Evolutionary conservation across 2,113 vertebrate species (phyloP).

Genomic region (Centropristis striata): DNA sequence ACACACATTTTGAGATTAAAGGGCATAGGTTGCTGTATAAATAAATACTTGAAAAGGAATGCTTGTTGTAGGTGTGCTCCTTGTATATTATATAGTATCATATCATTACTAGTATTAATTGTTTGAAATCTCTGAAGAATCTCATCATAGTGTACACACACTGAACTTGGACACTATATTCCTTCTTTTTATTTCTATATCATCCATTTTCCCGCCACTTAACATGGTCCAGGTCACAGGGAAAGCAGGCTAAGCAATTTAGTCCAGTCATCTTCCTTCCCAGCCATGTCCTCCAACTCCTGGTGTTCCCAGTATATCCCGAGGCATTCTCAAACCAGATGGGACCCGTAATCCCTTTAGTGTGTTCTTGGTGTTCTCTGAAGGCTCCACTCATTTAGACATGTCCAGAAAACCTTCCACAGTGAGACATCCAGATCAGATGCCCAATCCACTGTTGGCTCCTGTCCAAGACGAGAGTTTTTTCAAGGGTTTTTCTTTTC

Average conservation of each 20-base stretch:
- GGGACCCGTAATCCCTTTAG: conserved; percentile 27
- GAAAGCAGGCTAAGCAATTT: background rate
- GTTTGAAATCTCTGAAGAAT: too few species aligned
- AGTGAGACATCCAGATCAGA: background rate
- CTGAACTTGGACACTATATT: background rate
- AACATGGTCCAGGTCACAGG: background rate
- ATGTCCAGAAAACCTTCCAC: conserved; percentile 10
- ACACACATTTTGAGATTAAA: too few species aligned
- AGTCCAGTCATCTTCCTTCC: background rate
- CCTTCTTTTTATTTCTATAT: background rate
- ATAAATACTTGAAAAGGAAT: too few species aligned
- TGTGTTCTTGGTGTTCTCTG: conserved; percentile 6
- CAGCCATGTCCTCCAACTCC: conserved; percentile 16
- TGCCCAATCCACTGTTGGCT: background rate
- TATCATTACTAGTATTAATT: too few species aligned
- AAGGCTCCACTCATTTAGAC: background rate
- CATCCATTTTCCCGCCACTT: background rate
- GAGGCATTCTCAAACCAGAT: background rate
- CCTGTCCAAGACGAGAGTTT: background rate
- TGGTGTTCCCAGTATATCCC: conserved; percentile 21
- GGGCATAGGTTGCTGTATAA: too few species aligned
- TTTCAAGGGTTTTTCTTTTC: background rate
- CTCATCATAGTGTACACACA: too few species aligned
- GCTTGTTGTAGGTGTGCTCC: too few species aligned
- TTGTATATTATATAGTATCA: too few species aligned